Evolutionary conservation across 2,113 vertebrate genomes (phyloP).

Genomic region (Romanogobio albipinnatus): DNA sequence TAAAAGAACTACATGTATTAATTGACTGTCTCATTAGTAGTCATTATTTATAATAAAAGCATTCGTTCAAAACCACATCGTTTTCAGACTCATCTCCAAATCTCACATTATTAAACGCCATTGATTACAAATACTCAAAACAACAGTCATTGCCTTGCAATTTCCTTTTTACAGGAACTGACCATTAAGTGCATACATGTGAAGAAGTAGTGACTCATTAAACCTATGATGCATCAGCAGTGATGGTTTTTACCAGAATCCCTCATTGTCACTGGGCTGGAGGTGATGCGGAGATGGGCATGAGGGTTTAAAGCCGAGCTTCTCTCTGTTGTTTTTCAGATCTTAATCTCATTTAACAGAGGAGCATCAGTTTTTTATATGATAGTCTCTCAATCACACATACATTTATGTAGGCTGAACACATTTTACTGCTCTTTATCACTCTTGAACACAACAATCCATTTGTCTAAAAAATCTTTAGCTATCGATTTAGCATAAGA

Average conservation of each 20-base stretch:
- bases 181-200: background rate
- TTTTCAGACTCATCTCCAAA: background rate
- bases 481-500: background rate
- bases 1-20: background rate
- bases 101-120: background rate
- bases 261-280: background rate
- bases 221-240: background rate
- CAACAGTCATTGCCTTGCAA: conserved; percentile 5
- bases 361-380: background rate
- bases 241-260: conserved; percentile 17
- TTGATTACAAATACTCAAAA: conserved; percentile 6
- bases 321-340: background rate
- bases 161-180: conserved; percentile 28
- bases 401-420: background rate
- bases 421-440: conserved; percentile 26
- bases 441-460: background rate
- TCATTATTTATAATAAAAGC: no score
- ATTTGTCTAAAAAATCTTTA: background rate
- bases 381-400: conserved; percentile 8
- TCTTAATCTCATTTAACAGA: conserved; percentile 14
- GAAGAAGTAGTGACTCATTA: conserved; percentile 9
- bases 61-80: background rate
- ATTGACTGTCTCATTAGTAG: no score
- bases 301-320: background rate
- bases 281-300: background rate